Conservation (phyloP, 2,888 invertebrate species). For the Orchesella flavescens region DNA sequence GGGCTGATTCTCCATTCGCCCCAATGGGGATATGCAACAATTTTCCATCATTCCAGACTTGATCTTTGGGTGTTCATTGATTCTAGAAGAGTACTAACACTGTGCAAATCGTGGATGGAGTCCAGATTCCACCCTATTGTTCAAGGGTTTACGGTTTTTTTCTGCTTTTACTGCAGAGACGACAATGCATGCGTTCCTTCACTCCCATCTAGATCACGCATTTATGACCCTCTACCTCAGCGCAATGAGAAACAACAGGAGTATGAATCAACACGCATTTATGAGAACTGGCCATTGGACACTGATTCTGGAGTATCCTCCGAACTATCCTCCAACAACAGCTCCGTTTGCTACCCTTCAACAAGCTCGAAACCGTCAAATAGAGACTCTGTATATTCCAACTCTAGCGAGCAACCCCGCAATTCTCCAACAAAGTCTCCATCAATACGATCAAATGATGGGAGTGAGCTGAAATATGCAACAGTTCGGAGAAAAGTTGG, state of each 20-base stretch:
- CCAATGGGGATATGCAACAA: conserved; percentile 66
- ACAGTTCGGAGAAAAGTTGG: conserved; percentile 67
- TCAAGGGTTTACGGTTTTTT: conserved; percentile 60
- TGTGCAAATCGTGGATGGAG: conserved; percentile 65
- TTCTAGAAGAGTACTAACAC: conserved; percentile 63
- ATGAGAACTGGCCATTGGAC: conserved; percentile 72
- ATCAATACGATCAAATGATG: conserved; percentile 31
- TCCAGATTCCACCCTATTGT: conserved; percentile 63
- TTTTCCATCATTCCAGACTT: conserved; percentile 70
- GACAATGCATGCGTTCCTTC: conserved; percentile 22
- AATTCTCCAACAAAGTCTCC: conserved; percentile 54
- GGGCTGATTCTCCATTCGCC: conserved; percentile 63
- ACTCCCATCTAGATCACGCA: conserved; percentile 1
- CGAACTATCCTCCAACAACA: conserved; percentile 61
- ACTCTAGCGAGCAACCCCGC: conserved; percentile 16
- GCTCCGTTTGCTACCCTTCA: conserved; percentile 34
- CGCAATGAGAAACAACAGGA: neutral
- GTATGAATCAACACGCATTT: conserved; percentile 53
- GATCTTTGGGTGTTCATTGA: conserved; percentile 71
- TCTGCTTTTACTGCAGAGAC: conserved; percentile 68
- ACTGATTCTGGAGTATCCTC: conserved; percentile 69
- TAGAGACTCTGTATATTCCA: conserved; percentile 38
- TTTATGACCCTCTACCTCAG: neutral
- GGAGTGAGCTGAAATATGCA: conserved; percentile 62
- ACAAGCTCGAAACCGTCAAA: conserved; percentile 26